Percentiles rank a stretch among this genome's conserved stretches.
Conservation (phyloP, 2,113 vertebrate genomes). For the Poeciliopsis turrubarensis region DNA sequence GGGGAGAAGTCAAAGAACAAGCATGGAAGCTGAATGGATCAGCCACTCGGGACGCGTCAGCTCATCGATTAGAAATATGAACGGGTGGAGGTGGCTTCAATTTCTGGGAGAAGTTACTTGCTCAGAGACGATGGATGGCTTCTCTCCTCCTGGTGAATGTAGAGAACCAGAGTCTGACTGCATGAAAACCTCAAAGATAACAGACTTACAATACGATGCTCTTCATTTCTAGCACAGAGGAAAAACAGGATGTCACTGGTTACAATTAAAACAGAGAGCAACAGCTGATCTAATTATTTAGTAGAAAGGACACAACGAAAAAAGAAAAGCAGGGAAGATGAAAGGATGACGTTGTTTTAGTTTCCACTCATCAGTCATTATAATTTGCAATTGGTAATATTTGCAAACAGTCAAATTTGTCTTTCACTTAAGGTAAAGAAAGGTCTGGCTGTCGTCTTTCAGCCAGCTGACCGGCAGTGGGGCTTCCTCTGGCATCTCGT, state of each 20-base stretch:
- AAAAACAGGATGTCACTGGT: too few relatives aligned
- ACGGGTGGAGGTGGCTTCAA: constrained; percentile 34
- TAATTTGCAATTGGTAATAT: too few relatives aligned
- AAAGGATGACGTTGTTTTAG: not conserved
- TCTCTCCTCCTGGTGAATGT: constrained; percentile 12
- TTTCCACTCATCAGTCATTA: too few relatives aligned
- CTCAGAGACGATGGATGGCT: constrained; percentile 29
- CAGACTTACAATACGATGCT: not conserved
- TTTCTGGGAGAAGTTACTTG: constrained; percentile 22
- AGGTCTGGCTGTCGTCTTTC: too few relatives aligned
- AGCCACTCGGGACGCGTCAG: constrained; percentile 36
- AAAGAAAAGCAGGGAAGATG: not conserved
- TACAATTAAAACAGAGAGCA: too few relatives aligned
- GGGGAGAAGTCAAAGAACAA: constrained; percentile 46
- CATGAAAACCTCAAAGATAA: not conserved
- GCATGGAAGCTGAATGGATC: constrained; percentile 53
- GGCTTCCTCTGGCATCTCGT: not conserved
- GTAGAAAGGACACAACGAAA: too few relatives aligned
- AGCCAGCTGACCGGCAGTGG: too few relatives aligned
- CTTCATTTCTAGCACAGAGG: too few relatives aligned
- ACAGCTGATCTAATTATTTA: too few relatives aligned
- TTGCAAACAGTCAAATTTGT: too few relatives aligned
- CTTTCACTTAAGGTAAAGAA: too few relatives aligned
- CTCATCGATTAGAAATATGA: constrained; percentile 52
- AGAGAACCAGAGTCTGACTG: not conserved